Evolutionary conservation across 1,140 invertebrate genomes (phyloP).

Genomic region (Lordiphosa clarofinis): DNA sequence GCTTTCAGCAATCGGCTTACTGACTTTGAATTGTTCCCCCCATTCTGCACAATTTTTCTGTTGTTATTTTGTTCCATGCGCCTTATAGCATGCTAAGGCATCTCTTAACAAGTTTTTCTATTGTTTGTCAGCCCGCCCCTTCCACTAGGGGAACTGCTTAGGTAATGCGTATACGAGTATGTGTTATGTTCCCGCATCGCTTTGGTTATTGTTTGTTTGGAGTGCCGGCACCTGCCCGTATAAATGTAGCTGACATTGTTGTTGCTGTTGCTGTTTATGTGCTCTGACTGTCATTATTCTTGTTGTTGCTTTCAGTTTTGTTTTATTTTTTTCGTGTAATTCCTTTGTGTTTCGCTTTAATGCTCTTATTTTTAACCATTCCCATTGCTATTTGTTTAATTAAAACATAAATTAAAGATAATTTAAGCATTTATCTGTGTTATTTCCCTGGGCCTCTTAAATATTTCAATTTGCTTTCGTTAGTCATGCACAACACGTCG

Average conservation of each 20-base stretch:
- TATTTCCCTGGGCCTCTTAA: not conserved
- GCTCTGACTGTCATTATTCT: conserved; percentile 11
- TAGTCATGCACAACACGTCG: conserved; percentile 2
- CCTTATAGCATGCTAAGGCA: not conserved
- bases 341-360: conserved; percentile 35
- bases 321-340: conserved; percentile 24
- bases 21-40: conserved; percentile 30
- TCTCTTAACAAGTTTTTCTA: conserved; percentile 22
- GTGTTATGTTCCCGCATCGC: conserved; percentile 2
- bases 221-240: conserved; percentile 37
- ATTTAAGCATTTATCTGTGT: conserved; percentile 4
- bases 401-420: conserved; percentile 32
- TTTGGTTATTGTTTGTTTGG: conserved; percentile 11
- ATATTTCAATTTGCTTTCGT: not conserved
- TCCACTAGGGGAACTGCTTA: conserved; percentile 21
- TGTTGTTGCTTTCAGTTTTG: conserved; percentile 1
- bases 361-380: conserved; percentile 31
- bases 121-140: conserved; percentile 13
- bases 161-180: conserved; percentile 27
- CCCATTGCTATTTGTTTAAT: conserved; percentile 40
- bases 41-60: no score
- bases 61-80: not conserved
- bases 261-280: conserved; percentile 36
- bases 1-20: conserved; percentile 40
- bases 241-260: conserved; percentile 43